phyloP scores from a whole-genome alignment of 2,113 vertebrate species.

The Glaucomys volans region DNA sequence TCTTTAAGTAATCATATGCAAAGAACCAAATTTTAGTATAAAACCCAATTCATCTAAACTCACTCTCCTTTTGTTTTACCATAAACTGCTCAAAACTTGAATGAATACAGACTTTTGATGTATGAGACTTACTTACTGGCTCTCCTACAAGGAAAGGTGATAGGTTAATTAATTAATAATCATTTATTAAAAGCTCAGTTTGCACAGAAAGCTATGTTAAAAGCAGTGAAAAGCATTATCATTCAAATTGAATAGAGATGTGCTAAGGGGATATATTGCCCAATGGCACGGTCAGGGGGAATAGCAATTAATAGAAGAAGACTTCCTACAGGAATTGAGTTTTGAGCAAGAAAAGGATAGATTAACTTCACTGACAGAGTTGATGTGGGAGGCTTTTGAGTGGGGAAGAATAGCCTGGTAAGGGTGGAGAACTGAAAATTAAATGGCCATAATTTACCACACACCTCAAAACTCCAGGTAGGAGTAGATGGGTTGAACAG shows the following conservation, averaged over 20 bases:
- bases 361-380: not conserved
- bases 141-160: conserved; percentile 21
- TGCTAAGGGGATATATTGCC: not conserved
- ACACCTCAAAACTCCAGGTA: not conserved
- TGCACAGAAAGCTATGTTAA: conserved; percentile 13
- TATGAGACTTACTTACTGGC: not conserved
- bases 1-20: not conserved
- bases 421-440: not conserved
- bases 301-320: not conserved
- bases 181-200: conserved; percentile 20
- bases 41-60: not conserved
- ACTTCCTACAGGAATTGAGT: not conserved
- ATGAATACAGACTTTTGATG: conserved; percentile 17
- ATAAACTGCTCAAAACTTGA: not conserved
- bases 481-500: not conserved
- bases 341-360: conserved; percentile 3
- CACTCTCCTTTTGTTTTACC: conserved; percentile 6
- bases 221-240: not conserved
- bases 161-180: conserved; percentile 24
- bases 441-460: not conserved
- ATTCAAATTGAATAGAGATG: conserved; percentile 12
- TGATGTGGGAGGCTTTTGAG: not conserved
- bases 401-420: not conserved
- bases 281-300: not conserved
- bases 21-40: not conserved